These are phyloP conservation scores for Tenodera sinensis DNA, from an alignment of 2,888 invertebrate genomes.

Conservation along the genomic window DNA sequence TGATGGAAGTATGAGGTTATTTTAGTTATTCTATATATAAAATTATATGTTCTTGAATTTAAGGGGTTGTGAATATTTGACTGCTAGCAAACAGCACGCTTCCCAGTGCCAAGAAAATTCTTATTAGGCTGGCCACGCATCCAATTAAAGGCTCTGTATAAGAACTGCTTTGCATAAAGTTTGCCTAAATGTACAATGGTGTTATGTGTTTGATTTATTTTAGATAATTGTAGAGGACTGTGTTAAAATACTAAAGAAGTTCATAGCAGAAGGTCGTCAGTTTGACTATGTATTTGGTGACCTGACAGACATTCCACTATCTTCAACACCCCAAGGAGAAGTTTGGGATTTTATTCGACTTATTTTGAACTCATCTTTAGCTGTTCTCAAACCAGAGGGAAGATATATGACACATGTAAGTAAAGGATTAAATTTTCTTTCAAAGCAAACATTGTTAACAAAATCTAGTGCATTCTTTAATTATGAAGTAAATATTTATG, in stretches of 20 bases:
- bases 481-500: too few species aligned
- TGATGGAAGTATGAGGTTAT: too few species aligned
- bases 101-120: too few species aligned
- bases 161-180: too few species aligned
- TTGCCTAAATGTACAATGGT: not conserved
- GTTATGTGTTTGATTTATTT: constrained; percentile 31
- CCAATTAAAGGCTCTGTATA: too few species aligned
- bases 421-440: constrained; percentile 33
- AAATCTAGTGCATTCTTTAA: not conserved
- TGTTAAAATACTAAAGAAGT: constrained; percentile 75
- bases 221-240: constrained; percentile 90
- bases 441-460: not conserved
- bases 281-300: constrained; percentile 94
- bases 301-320: constrained; percentile 88
- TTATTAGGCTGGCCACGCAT: too few species aligned
- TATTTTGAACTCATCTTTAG: constrained; percentile 75
- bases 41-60: too few species aligned
- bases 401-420: constrained; percentile 87
- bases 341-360: constrained; percentile 85
- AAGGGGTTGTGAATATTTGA: too few species aligned
- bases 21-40: too few species aligned
- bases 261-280: constrained; percentile 71
- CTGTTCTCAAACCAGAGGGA: constrained; percentile 74
- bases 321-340: constrained; percentile 74
- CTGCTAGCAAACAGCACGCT: too few species aligned